Evolutionary conservation across 2,888 invertebrate species (phyloP).

Genomic region (Heliconius ethilla): DNA sequence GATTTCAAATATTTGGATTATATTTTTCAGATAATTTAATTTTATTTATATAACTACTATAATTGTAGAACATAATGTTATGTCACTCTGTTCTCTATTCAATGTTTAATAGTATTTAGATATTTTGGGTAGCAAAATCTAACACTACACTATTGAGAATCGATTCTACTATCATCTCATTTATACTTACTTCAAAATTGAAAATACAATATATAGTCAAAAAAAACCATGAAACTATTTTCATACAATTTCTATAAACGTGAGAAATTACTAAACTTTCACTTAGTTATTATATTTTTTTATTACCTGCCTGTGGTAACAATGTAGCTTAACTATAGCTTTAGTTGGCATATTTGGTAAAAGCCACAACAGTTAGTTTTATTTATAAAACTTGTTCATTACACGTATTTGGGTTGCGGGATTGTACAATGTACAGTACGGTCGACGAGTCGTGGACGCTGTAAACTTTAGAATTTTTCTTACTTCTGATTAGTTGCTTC

Average conservation of each 20-base stretch:
- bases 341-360: constrained; percentile 30
- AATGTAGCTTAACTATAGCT: constrained; percentile 9
- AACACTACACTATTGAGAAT: no score
- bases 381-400: constrained; percentile 20
- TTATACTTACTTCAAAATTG: not conserved
- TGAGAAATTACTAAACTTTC: constrained; percentile 39
- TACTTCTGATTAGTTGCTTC: not conserved
- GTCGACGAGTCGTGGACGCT: not conserved
- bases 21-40: no score
- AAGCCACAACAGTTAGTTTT: constrained; percentile 35
- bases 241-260: constrained; percentile 29
- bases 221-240: not conserved
- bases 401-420: constrained; percentile 13
- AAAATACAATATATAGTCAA: not conserved
- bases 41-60: no score
- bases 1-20: no score
- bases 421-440: not conserved
- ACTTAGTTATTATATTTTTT: constrained; percentile 36
- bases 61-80: no score
- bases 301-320: constrained; percentile 39
- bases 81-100: no score
- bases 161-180: no score
- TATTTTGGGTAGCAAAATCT: no score
- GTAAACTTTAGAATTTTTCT: not conserved
- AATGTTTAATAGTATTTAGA: no score